These are phyloP conservation scores for Mesoligia furuncula DNA, from an alignment of 2,888 invertebrate species.

Conservation along the genomic window DNA sequence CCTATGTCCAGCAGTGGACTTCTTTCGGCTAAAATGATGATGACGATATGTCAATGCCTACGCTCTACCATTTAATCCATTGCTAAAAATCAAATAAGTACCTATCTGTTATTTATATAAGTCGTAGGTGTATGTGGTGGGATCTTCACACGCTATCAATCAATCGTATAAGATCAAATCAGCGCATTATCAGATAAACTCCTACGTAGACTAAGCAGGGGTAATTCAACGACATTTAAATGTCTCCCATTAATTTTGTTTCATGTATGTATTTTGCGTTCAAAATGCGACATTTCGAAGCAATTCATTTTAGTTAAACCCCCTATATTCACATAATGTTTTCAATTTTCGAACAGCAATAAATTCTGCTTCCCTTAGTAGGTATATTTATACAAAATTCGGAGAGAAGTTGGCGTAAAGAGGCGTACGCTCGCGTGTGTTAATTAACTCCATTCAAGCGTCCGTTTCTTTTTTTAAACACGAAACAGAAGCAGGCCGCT, in stretches of 20 bases:
- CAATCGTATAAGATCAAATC: conserved; percentile 29
- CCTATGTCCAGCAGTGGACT: no score
- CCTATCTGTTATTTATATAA: neutral
- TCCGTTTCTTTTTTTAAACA: conserved; percentile 56
- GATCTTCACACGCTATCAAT: conserved; percentile 18
- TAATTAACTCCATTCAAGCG: conserved; percentile 63
- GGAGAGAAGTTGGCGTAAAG: conserved; percentile 28
- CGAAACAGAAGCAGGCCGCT: conserved; percentile 61
- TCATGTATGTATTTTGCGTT: conserved; percentile 55
- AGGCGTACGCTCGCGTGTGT: conserved; percentile 51
- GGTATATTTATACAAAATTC: conserved; percentile 51
- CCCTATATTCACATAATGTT: conserved; percentile 46
- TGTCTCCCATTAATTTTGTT: conserved; percentile 53
- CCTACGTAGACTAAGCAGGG: conserved; percentile 19
- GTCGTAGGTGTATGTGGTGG: neutral
- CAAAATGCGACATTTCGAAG: conserved; percentile 48
- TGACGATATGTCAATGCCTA: neutral
- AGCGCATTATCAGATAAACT: conserved; percentile 23
- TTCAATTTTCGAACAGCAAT: conserved; percentile 58
- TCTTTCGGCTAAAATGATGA: no score
- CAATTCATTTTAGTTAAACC: conserved; percentile 56
- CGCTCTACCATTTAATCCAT: neutral
- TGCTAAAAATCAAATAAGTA: neutral
- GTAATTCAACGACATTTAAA: conserved; percentile 44
- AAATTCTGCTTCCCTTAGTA: conserved; percentile 43